Conservation (phyloP, 2,113 vertebrate species). For the Platichthys stellatus region DNA sequence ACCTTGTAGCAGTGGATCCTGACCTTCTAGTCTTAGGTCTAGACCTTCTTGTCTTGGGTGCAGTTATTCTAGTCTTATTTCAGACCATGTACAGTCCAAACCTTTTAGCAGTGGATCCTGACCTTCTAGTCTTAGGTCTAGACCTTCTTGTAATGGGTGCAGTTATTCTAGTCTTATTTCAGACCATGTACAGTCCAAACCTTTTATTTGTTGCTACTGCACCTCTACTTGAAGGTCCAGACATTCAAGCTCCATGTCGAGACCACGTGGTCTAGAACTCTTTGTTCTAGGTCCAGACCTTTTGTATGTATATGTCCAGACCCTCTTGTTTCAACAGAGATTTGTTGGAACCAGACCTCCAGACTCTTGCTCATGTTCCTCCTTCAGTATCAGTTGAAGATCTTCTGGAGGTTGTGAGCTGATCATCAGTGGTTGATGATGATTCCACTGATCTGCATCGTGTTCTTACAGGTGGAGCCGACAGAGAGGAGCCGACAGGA, state of each 20-base stretch:
- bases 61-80: not conserved
- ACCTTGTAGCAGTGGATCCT: not conserved
- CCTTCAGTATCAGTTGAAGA: too few relatives aligned
- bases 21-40: not conserved
- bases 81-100: not conserved
- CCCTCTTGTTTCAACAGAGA: too few relatives aligned
- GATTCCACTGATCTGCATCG: not conserved
- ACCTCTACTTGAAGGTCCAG: not conserved
- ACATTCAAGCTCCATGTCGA: too few relatives aligned
- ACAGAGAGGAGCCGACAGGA: conserved; percentile 20
- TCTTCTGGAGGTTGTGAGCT: too few relatives aligned
- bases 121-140: not conserved
- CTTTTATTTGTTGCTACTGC: too few relatives aligned
- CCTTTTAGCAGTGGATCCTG: not conserved
- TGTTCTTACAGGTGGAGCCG: conserved; percentile 46
- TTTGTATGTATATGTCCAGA: too few relatives aligned
- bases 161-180: not conserved
- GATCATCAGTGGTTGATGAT: not conserved
- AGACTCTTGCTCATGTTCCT: too few relatives aligned
- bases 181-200: not conserved
- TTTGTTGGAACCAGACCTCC: too few relatives aligned
- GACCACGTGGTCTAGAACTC: too few relatives aligned
- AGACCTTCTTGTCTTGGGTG: not conserved
- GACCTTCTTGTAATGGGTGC: not conserved
- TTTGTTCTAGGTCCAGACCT: too few relatives aligned